phyloP scores from a whole-genome alignment of 2,797 vertebrate species.

The Darevskia mixta region DNA sequence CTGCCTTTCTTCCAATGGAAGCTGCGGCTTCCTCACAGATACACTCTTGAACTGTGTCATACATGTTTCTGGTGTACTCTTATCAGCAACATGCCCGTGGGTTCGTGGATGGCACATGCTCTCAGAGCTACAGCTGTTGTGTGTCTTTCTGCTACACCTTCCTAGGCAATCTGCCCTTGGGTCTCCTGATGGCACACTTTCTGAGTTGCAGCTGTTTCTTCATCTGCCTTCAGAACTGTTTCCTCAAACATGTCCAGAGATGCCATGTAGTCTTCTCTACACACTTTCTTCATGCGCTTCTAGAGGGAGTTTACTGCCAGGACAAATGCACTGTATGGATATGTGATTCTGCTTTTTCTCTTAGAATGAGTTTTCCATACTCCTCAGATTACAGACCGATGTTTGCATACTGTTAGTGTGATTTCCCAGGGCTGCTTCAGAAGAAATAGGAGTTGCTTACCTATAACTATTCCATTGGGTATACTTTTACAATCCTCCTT shows the following conservation, averaged over 20 bases:
- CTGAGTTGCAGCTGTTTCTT: conserved; percentile 20
- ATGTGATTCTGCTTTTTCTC: neutral
- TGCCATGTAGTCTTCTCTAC: neutral
- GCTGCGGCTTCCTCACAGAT: neutral
- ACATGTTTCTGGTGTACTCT: neutral
- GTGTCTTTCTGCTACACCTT: conserved; percentile 18
- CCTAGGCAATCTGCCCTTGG: conserved; percentile 12
- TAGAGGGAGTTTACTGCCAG: neutral
- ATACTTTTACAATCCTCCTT: neutral
- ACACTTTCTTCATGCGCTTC: neutral
- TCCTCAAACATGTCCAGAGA: neutral
- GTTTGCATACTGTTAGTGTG: neutral
- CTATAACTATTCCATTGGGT: neutral
- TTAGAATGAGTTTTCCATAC: neutral
- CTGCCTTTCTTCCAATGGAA: neutral
- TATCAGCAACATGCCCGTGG: conserved; percentile 3
- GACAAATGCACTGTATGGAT: neutral
- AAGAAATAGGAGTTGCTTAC: neutral
- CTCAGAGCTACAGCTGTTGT: neutral
- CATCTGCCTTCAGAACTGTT: conserved; percentile 3
- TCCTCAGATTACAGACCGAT: neutral
- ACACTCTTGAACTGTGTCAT: neutral
- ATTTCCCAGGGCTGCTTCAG: neutral
- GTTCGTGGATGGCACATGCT: neutral
- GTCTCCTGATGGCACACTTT: conserved; percentile 9